A percentile compares a stretch with the other conserved stretches of the same genome.
phyloP scores from a whole-genome alignment of 2,888 invertebrate species.

The Troides aeacus region DNA sequence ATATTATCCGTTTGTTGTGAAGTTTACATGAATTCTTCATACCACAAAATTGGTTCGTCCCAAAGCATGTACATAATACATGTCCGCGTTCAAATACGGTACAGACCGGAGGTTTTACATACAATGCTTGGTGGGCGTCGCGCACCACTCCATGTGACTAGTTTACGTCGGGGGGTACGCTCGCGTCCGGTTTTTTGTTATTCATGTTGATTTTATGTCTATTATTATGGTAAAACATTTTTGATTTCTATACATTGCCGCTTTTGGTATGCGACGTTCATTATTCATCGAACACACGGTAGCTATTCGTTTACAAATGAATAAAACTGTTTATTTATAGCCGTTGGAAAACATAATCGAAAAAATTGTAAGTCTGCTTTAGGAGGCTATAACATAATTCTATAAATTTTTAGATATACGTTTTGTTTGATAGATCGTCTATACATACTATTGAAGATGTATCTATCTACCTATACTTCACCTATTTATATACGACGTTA shows the following conservation, averaged over 20 bases:
- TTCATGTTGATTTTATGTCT: constrained; percentile 25
- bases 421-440: too few species aligned
- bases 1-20: constrained; percentile 4
- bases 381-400: background rate
- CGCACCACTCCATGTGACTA: constrained; percentile 41
- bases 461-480: too few species aligned
- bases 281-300: constrained; percentile 20
- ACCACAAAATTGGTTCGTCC: constrained; percentile 61
- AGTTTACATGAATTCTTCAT: constrained; percentile 36
- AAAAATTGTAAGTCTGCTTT: background rate
- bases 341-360: constrained; percentile 5
- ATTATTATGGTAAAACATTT: constrained; percentile 28
- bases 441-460: too few species aligned
- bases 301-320: constrained; percentile 16
- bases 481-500: too few species aligned
- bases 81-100: constrained; percentile 47
- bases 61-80: constrained; percentile 54
- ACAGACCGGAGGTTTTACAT: constrained; percentile 59
- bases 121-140: constrained; percentile 68
- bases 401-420: background rate
- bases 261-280: constrained; percentile 10
- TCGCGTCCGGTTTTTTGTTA: constrained; percentile 29
- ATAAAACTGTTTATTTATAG: constrained; percentile 1
- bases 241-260: constrained; percentile 21
- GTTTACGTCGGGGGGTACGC: constrained; percentile 31